Percentiles rank a stretch among this genome's conserved stretches.
phyloP scores from a whole-genome alignment of 2,113 vertebrate species.

The Nanorana parkeri region DNA sequence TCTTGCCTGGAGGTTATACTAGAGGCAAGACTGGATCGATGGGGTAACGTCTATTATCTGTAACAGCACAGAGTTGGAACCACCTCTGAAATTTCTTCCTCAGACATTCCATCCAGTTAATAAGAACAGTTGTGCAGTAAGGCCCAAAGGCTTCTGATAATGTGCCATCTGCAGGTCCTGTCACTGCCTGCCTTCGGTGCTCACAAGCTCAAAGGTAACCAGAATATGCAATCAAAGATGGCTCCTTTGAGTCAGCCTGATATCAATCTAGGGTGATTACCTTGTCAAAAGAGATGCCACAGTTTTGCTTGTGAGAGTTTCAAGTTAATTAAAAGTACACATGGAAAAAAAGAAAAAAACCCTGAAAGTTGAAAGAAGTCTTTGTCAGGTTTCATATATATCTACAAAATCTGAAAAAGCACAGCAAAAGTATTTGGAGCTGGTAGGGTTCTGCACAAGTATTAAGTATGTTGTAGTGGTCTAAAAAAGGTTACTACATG shows the following conservation, averaged over 20 bases:
- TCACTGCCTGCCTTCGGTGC: constrained; percentile 66
- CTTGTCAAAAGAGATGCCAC: constrained; percentile 62
- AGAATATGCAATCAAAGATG: constrained; percentile 56
- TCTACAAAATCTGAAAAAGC: too few species aligned
- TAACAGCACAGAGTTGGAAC: constrained; percentile 17
- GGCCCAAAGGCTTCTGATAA: constrained; percentile 64
- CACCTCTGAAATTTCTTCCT: not conserved
- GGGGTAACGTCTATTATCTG: not conserved
- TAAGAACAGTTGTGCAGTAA: constrained; percentile 61
- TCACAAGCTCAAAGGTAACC: constrained; percentile 61
- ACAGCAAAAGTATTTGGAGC: too few species aligned
- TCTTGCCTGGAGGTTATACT: constrained; percentile 26
- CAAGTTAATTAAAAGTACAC: not conserved
- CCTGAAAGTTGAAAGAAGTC: too few species aligned
- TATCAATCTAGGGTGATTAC: constrained; percentile 57
- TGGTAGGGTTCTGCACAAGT: too few species aligned
- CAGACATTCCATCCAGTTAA: constrained; percentile 64
- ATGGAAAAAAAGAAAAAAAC: not conserved
- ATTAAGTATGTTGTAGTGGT: too few species aligned
- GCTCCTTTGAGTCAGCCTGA: constrained; percentile 56
- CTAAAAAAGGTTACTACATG: too few species aligned
- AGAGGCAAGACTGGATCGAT: constrained; percentile 8
- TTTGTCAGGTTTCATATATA: too few species aligned
- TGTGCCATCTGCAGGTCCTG: constrained; percentile 66
- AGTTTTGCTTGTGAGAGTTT: constrained; percentile 52